These are phyloP conservation scores for Ashinkailepas kermadecensis DNA, from an alignment of 2,888 invertebrate species.

Conservation along the genomic window DNA sequence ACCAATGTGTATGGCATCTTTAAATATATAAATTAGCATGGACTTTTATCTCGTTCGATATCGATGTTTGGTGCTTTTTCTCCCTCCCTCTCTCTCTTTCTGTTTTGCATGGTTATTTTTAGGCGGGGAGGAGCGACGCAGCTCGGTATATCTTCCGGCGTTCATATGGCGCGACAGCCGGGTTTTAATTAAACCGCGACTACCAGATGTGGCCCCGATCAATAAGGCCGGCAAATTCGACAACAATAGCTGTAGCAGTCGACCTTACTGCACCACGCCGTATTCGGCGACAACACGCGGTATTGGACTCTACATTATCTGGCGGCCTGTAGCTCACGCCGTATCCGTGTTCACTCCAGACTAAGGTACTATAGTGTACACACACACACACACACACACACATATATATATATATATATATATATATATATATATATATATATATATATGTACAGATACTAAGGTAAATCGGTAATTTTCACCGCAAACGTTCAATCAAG, in stretches of 20 bases:
- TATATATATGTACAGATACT: too few species aligned
- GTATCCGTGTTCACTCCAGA: too few species aligned
- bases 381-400: too few species aligned
- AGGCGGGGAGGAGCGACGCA: neutral
- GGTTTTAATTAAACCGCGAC: neutral
- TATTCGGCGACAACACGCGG: neutral
- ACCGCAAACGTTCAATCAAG: too few species aligned
- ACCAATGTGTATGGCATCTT: too few species aligned
- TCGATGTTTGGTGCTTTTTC: neutral
- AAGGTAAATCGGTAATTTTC: too few species aligned
- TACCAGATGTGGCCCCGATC: slow-evolving; percentile 13
- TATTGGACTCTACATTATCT: neutral
- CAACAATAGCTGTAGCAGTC: neutral
- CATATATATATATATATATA: too few species aligned
- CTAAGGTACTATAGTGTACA: too few species aligned
- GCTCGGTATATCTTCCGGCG: neutral
- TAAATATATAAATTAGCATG: too few species aligned
- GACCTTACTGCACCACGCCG: neutral
- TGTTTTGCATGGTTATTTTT: neutral
- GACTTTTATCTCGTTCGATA: too few species aligned
- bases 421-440: too few species aligned
- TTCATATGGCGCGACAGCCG: neutral
- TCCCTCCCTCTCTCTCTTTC: neutral
- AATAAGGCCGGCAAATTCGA: neutral
- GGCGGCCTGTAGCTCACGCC: too few species aligned